Percentiles rank a stretch among this genome's conserved stretches.
phyloP scores from a whole-genome alignment of 2,113 vertebrate genomes.

The Phasianus colchicus region DNA sequence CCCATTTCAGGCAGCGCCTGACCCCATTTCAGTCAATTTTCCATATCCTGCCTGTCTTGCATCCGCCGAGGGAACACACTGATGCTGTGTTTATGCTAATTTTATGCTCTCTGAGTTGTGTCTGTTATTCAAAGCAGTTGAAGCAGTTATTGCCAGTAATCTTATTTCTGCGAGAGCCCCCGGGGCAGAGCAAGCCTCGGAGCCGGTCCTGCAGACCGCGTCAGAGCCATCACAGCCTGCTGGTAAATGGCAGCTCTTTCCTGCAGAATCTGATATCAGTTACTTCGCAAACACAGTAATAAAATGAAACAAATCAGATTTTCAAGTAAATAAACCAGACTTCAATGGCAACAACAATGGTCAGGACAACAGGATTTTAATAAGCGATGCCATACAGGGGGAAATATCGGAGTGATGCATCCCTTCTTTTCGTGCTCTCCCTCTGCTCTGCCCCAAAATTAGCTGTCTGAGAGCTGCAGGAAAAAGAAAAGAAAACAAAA shows the following conservation, averaged over 20 bases:
- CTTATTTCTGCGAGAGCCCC: conserved; percentile 90
- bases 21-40: conserved; percentile 87
- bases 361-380: conserved; percentile 87
- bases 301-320: conserved; percentile 94
- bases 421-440: neutral
- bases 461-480: neutral
- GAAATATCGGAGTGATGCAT: conserved; percentile 48
- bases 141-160: conserved; percentile 92
- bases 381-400: conserved; percentile 78
- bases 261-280: conserved; percentile 88
- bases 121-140: conserved; percentile 92
- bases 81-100: conserved; percentile 87
- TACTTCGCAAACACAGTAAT: conserved; percentile 90
- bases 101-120: conserved; percentile 91
- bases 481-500: neutral
- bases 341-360: conserved; percentile 86
- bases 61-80: conserved; percentile 80
- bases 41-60: conserved; percentile 83
- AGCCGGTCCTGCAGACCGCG: conserved; percentile 87
- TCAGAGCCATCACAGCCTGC: conserved; percentile 86
- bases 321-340: conserved; percentile 92
- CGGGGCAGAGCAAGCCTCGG: conserved; percentile 83
- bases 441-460: neutral
- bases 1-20: conserved; percentile 80
- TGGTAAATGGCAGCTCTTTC: conserved; percentile 89